Evolutionary conservation across 2,797 vertebrate species (phyloP).

Genomic region (Danio choprae): DNA sequence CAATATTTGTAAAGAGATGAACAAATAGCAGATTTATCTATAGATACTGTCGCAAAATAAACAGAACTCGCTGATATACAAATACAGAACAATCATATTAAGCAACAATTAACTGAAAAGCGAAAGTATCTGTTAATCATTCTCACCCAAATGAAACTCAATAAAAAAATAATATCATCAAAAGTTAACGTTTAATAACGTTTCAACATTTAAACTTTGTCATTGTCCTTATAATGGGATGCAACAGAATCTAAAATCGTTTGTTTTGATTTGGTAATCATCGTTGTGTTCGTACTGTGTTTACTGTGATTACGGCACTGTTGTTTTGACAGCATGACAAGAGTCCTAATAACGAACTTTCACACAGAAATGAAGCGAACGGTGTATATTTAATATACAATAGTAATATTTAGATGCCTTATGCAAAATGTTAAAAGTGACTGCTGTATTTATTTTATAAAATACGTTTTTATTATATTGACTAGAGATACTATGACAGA

Average conservation of each 20-base stretch:
- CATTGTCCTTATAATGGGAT: not conserved
- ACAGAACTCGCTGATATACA: not conserved
- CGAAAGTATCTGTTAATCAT: not conserved
- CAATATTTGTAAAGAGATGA: not conserved
- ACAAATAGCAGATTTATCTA: not conserved
- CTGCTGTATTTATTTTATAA: not conserved
- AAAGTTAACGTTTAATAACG: too few species aligned
- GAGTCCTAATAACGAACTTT: not conserved
- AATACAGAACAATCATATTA: not conserved
- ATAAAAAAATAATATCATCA: too few species aligned
- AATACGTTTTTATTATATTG: not conserved
- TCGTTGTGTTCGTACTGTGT: not conserved
- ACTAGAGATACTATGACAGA: too few species aligned
- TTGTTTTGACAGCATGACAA: too few species aligned
- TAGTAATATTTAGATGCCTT: not conserved
- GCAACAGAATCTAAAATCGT: not conserved
- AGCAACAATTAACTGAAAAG: not conserved
- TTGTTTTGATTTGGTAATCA: not conserved
- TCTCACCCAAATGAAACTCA: too few species aligned
- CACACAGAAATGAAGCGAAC: not conserved
- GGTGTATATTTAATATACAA: too few species aligned
- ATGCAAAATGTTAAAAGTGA: not conserved
- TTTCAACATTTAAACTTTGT: too few species aligned
- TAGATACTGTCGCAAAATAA: not conserved
- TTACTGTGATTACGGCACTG: not conserved